These are phyloP conservation scores for Crambe crambe DNA, from an alignment of 37 sponge, comb jelly and placozoan genomes.

Conservation along the genomic window DNA sequence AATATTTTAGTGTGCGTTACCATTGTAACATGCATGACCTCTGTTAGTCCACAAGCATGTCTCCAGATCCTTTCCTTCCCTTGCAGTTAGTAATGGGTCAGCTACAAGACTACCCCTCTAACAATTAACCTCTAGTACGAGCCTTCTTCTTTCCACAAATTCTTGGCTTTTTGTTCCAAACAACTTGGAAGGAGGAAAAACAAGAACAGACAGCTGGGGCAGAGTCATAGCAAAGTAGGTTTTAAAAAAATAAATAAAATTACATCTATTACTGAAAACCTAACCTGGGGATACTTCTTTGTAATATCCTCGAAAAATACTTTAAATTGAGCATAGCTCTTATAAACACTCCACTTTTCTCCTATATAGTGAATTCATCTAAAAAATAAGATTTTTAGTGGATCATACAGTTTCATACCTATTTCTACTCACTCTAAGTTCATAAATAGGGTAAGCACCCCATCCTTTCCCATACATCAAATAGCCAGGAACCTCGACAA, in stretches of 20 bases:
- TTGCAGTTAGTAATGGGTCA: no score
- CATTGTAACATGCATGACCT: no score
- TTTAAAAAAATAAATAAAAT: no score
- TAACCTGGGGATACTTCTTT: slow-evolving; percentile 43
- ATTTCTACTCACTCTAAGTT: slow-evolving; percentile 62
- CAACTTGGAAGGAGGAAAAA: slow-evolving; percentile 65
- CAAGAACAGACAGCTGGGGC: slow-evolving; percentile 26
- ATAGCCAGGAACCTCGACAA: slow-evolving; percentile 25
- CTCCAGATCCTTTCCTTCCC: no score
- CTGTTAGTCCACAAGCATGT: no score
- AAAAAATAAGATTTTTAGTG: no score
- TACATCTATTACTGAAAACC: no score
- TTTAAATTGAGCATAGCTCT: slow-evolving; percentile 51
- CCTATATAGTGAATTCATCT: no score
- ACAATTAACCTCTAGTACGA: slow-evolving; percentile 55
- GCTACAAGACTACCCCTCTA: no score
- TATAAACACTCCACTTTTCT: slow-evolving; percentile 51
- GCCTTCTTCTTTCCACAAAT: slow-evolving; percentile 50
- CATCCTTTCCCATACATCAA: slow-evolving; percentile 33
- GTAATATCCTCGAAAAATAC: slow-evolving; percentile 39
- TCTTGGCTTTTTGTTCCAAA: slow-evolving; percentile 48
- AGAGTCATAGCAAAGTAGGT: no score
- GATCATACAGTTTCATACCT: no score
- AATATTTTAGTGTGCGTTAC: no score
- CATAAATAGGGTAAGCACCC: slow-evolving; percentile 52